phyloP scores from a whole-genome alignment of 2,888 invertebrate genomes.

The Aleiodes testaceus region DNA sequence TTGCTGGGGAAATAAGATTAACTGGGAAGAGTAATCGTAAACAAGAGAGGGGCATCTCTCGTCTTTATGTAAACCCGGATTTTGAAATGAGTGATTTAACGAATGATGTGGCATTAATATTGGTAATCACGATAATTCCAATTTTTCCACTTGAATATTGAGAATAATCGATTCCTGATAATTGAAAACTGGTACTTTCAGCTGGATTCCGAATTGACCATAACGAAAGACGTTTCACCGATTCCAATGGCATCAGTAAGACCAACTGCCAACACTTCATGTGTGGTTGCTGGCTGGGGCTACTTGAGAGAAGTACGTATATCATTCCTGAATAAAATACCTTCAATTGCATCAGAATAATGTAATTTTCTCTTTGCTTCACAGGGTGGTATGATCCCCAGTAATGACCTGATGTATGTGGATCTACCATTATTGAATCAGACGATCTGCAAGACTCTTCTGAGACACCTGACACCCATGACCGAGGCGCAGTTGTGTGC shows the following conservation, averaged over 20 bases:
- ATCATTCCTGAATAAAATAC: background rate
- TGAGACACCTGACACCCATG: conserved; percentile 48
- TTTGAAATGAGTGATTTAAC: conserved; percentile 49
- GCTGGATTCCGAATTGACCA: conserved; percentile 53
- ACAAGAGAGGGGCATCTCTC: background rate
- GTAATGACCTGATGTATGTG: conserved; percentile 61
- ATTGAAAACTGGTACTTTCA: conserved; percentile 41
- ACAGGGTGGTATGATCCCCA: conserved; percentile 48
- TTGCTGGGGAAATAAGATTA: background rate
- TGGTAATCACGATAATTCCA: conserved; percentile 52
- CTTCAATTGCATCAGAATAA: no score
- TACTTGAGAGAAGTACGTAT: conserved; percentile 54
- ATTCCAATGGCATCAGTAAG: conserved; percentile 34
- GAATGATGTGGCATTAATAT: conserved; percentile 63
- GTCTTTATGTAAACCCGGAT: conserved; percentile 49
- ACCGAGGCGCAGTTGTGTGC: conserved; percentile 60
- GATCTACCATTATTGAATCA: conserved; percentile 58
- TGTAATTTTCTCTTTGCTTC: background rate
- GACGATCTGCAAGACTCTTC: conserved; percentile 53
- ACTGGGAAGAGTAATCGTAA: background rate
- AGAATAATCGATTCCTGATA: background rate
- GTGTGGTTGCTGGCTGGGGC: conserved; percentile 65
- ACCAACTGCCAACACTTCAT: conserved; percentile 47
- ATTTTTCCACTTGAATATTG: background rate
- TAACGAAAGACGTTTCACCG: conserved; percentile 46